Conservation (phyloP, 1,140 invertebrate genomes). For the Ceratosolen solmsi region DNA sequence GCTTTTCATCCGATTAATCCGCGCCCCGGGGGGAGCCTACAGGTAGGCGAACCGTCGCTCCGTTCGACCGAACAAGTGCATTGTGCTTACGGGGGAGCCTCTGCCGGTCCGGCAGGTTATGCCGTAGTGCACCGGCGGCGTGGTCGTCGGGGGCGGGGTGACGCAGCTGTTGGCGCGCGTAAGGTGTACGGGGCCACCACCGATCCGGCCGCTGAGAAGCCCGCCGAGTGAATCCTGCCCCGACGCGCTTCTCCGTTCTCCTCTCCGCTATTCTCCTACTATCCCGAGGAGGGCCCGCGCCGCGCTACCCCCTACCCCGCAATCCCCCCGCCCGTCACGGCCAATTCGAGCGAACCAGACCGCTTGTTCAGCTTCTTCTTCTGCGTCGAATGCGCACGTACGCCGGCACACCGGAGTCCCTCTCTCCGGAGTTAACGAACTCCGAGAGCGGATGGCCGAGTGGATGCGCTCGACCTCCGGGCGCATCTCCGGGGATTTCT, state of each 20-base stretch:
- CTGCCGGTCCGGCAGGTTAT: too few species aligned
- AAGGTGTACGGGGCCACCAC: background rate
- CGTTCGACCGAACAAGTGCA: too few species aligned
- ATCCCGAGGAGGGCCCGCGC: background rate
- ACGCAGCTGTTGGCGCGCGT: background rate
- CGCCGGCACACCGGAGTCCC: background rate
- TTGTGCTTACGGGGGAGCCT: too few species aligned
- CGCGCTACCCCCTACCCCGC: background rate
- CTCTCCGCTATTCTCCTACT: background rate
- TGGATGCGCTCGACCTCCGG: background rate
- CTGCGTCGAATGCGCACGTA: background rate
- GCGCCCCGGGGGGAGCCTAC: too few species aligned
- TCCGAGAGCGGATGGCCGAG: background rate
- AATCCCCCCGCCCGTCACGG: background rate
- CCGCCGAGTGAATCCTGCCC: background rate
- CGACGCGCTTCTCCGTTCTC: conserved; percentile 3
- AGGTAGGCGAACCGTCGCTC: background rate
- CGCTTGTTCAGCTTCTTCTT: conserved; percentile 21
- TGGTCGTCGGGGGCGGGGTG: too few species aligned
- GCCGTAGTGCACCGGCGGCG: too few species aligned
- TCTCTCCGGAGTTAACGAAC: conserved; percentile 3
- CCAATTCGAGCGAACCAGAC: too few species aligned
- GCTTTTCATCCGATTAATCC: too few species aligned
- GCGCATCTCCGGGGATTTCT: background rate
- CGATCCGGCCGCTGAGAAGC: conserved; percentile 6